Evolutionary conservation across 2,797 vertebrate genomes (phyloP).

Genomic region (Periophthalmus magnuspinnatus): DNA sequence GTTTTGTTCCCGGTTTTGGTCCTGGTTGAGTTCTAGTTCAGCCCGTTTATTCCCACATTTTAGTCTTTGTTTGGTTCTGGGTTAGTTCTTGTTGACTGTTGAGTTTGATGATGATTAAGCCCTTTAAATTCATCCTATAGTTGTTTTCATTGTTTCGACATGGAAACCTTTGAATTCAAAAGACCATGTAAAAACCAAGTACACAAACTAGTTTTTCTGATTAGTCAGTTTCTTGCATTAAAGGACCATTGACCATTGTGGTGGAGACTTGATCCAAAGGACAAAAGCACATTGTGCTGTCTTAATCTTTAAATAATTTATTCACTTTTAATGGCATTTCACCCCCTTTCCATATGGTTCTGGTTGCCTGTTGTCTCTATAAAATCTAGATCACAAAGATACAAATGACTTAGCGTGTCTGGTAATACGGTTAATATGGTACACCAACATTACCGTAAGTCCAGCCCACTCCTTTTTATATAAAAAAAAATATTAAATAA

Average conservation of each 20-base stretch:
- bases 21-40: neutral
- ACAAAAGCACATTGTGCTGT: slow-evolving; percentile 27
- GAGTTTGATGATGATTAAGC: too few species aligned
- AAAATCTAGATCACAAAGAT: slow-evolving; percentile 65
- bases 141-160: too few species aligned
- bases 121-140: too few species aligned
- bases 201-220: neutral
- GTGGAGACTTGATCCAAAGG: slow-evolving; percentile 23
- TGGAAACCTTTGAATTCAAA: neutral
- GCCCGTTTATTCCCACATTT: too few species aligned
- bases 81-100: too few species aligned
- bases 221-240: slow-evolving; percentile 14
- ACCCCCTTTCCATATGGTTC: slow-evolving; percentile 1
- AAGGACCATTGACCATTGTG: slow-evolving; percentile 42
- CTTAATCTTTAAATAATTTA: slow-evolving; percentile 63
- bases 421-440: slow-evolving; percentile 40
- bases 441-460: slow-evolving; percentile 41
- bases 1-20: neutral
- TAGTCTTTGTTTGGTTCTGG: too few species aligned
- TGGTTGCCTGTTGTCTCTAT: slow-evolving; percentile 14
- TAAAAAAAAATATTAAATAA: slow-evolving; percentile 23
- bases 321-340: slow-evolving; percentile 48
- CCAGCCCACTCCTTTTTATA: slow-evolving; percentile 26
- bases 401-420: slow-evolving; percentile 37
- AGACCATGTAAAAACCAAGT: too few species aligned